Percentiles rank a stretch among this genome's conserved stretches.
Evolutionary conservation across 1,140 invertebrate species (phyloP).

Genomic region (Drosophila virilis): DNA sequence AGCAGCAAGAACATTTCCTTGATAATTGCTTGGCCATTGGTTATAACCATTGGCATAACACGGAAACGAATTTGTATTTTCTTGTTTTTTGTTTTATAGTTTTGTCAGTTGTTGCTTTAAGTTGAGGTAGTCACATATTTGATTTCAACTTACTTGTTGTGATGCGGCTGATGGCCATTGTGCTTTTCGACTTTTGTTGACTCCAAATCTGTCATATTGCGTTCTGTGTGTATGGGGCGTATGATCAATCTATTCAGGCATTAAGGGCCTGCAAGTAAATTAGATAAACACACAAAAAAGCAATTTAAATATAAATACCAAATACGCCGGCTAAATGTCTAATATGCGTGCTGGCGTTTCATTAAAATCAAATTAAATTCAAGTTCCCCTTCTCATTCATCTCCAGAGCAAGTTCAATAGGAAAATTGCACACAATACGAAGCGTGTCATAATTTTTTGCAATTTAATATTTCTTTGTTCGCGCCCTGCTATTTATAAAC

Average conservation of each 20-base stretch:
- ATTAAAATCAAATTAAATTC: slow-evolving; percentile 67
- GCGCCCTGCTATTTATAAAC: slow-evolving; percentile 60
- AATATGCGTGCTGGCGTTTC: slow-evolving; percentile 61
- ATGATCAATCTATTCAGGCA: slow-evolving; percentile 28
- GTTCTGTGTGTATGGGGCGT: slow-evolving; percentile 11
- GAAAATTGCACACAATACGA: slow-evolving; percentile 41
- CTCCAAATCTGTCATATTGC: slow-evolving; percentile 67
- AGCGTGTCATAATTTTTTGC: slow-evolving; percentile 66
- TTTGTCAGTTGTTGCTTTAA: background rate
- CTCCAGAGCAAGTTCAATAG: slow-evolving; percentile 18
- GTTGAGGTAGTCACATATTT: slow-evolving; percentile 9
- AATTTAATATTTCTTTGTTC: slow-evolving; percentile 54
- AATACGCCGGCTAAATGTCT: slow-evolving; percentile 23
- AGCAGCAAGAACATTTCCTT: background rate
- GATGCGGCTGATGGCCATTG: slow-evolving; percentile 66
- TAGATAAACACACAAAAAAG: slow-evolving; percentile 23
- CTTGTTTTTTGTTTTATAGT: slow-evolving; percentile 6
- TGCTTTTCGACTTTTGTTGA: slow-evolving; percentile 69
- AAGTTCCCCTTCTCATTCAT: slow-evolving; percentile 3
- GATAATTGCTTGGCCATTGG: background rate
- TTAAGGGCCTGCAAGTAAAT: slow-evolving; percentile 41
- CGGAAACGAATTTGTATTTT: slow-evolving; percentile 11
- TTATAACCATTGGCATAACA: background rate
- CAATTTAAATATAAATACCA: slow-evolving; percentile 47
- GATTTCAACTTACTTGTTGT: slow-evolving; percentile 64